phyloP scores from a whole-genome alignment of 2,797 vertebrate genomes.

The Trachops cirrhosus region DNA sequence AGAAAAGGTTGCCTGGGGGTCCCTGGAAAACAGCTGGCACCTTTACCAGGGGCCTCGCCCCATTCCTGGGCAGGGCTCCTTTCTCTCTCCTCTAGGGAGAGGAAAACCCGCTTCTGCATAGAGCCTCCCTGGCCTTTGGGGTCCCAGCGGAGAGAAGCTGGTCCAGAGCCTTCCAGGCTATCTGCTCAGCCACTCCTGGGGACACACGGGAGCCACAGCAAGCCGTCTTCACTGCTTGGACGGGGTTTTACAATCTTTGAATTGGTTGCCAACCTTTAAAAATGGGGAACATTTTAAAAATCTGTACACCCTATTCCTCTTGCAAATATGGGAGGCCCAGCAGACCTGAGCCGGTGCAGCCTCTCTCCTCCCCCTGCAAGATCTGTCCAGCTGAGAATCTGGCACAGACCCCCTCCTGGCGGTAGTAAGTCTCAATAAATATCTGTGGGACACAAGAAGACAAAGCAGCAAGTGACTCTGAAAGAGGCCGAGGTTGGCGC shows the following conservation, averaged over 20 bases:
- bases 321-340: not conserved
- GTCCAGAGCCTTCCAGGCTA: not conserved
- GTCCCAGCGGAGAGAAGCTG: not conserved
- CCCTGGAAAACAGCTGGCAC: not conserved
- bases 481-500: not conserved
- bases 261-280: not conserved
- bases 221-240: rapidly evolving
- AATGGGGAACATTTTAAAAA: not conserved
- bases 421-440: not conserved
- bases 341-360: not conserved
- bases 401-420: not conserved
- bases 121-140: not conserved
- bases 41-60: not conserved
- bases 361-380: not conserved
- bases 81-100: not conserved
- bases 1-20: not conserved
- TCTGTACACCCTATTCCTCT: not conserved
- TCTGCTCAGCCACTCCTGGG: not conserved
- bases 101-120: not conserved
- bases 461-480: not conserved
- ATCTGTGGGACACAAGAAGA: not conserved
- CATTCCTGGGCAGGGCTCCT: not conserved
- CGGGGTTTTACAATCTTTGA: not conserved
- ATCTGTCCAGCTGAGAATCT: not conserved
- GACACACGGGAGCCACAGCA: not conserved